These are phyloP conservation scores for Zoroaster sp. DNA, from an alignment of 53 echinoderm and acorn worm species.

Conservation along the genomic window DNA sequence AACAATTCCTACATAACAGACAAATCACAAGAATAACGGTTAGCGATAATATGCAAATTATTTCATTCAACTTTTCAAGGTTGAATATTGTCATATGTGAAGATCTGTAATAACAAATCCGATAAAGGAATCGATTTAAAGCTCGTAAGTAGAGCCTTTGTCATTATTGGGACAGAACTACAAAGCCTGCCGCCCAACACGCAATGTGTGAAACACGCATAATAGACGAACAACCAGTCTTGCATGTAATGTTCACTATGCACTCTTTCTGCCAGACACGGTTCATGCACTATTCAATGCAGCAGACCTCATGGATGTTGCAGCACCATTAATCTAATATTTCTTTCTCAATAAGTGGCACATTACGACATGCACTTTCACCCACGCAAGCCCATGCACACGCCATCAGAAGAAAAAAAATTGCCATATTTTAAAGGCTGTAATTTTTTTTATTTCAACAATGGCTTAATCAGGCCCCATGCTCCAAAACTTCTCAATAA, in stretches of 20 bases:
- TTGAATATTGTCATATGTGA: too few species aligned
- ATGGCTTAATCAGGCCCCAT: too few species aligned
- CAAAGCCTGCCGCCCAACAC: constrained; percentile 10
- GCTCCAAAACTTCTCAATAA: too few species aligned
- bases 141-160: too few species aligned
- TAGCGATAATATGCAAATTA: too few species aligned
- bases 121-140: too few species aligned
- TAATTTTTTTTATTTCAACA: too few species aligned
- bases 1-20: neutral
- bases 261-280: neutral
- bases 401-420: too few species aligned
- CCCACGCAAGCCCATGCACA: neutral
- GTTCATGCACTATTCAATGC: constrained; percentile 34
- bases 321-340: constrained; percentile 27
- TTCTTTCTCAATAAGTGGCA: neutral
- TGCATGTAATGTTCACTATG: neutral
- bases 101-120: too few species aligned
- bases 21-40: neutral
- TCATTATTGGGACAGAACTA: neutral
- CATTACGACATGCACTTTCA: neutral
- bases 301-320: constrained; percentile 2
- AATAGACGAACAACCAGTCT: neutral
- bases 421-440: too few species aligned
- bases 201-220: neutral
- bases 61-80: too few species aligned